Percentiles rank a stretch among this genome's conserved stretches.
These are phyloP conservation scores for Caenorhabditis becei DNA, from an alignment of 2,888 invertebrate species.

Conservation along the genomic window DNA sequence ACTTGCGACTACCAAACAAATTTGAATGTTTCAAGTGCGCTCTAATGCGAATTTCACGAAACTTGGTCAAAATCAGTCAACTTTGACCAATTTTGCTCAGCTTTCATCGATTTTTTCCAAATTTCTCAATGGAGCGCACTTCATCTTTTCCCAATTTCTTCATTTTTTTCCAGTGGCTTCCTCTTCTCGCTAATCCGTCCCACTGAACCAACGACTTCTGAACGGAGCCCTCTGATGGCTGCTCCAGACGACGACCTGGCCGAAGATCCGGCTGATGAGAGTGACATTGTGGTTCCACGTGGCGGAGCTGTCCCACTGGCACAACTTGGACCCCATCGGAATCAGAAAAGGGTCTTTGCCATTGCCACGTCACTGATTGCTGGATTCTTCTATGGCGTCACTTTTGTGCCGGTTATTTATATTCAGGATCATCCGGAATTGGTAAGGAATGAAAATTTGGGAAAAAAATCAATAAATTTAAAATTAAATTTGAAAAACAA, in stretches of 20 bases:
- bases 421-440: conserved; percentile 81
- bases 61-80: no score
- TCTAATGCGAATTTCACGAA: no score
- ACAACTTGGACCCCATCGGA: conserved; percentile 35
- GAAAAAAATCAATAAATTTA: no score
- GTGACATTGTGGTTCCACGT: conserved; percentile 42
- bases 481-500: no score
- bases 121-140: no score
- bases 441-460: conserved; percentile 31
- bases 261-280: conserved; percentile 38
- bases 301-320: conserved; percentile 33
- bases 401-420: conserved; percentile 83
- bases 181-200: conserved; percentile 76
- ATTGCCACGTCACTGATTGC: conserved; percentile 82
- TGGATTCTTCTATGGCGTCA: conserved; percentile 83
- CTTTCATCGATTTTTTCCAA: no score
- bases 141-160: no score
- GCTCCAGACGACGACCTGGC: conserved; percentile 53
- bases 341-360: conserved; percentile 73
- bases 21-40: no score
- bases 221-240: conserved; percentile 58
- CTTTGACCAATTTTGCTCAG: no score
- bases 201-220: conserved; percentile 27
- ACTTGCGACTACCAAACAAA: no score
- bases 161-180: conserved; percentile 71